Percentiles rank a stretch among this genome's conserved stretches.
phyloP scores from a whole-genome alignment of 2,888 invertebrate genomes.

The Aspidapion aeneum region DNA sequence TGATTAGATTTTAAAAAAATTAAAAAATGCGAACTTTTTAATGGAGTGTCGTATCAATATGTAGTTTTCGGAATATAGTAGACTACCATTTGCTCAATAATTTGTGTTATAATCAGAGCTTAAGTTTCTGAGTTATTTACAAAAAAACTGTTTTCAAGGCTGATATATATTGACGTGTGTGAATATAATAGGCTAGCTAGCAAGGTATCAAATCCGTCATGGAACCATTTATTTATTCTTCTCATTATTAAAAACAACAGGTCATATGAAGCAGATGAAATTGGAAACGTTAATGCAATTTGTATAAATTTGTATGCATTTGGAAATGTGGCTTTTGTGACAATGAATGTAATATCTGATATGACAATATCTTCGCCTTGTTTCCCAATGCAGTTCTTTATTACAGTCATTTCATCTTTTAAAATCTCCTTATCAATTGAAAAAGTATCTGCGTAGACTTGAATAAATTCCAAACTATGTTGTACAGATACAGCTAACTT shows the following conservation, averaged over 20 bases:
- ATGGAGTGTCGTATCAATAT: too few relatives aligned
- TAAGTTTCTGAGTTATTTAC: too few relatives aligned
- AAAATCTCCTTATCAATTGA: slow-evolving; percentile 4
- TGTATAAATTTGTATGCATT: slow-evolving; percentile 5
- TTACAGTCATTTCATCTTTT: slow-evolving; percentile 8
- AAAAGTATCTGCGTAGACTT: slow-evolving; percentile 4
- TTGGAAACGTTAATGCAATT: slow-evolving; percentile 2
- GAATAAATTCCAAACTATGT: slow-evolving; percentile 1
- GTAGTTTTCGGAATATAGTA: too few relatives aligned
- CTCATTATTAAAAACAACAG: neutral
- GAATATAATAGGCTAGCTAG: too few relatives aligned
- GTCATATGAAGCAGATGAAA: neutral
- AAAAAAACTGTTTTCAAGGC: too few relatives aligned
- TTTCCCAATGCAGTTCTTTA: slow-evolving; percentile 6
- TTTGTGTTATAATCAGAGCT: too few relatives aligned
- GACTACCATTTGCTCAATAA: too few relatives aligned
- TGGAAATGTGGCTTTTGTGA: slow-evolving; percentile 8
- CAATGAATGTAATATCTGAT: slow-evolving; percentile 4
- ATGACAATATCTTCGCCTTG: slow-evolving; percentile 1
- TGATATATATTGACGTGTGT: too few relatives aligned
- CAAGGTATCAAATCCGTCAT: too few relatives aligned
- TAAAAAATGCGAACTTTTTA: too few relatives aligned
- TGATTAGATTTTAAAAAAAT: too few relatives aligned
- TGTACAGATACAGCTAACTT: slow-evolving; percentile 6
- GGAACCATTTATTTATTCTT: too few relatives aligned